These are phyloP conservation scores for Lasiommata megera DNA, from an alignment of 2,888 invertebrate species.

Conservation along the genomic window DNA sequence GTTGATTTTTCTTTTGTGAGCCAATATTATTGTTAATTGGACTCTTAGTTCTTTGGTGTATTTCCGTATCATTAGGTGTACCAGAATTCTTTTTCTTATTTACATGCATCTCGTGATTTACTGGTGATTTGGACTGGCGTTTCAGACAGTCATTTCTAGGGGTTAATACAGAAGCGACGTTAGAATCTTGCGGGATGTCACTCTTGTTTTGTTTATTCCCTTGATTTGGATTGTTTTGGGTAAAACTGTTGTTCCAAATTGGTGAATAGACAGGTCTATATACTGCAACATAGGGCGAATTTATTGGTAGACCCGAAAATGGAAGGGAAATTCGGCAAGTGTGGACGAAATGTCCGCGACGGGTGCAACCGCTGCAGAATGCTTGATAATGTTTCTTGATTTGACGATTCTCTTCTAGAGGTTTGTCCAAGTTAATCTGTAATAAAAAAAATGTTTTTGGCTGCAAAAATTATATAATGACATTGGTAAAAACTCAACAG, in stretches of 20 bases:
- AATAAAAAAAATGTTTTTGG: no score
- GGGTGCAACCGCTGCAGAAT: conserved; percentile 81
- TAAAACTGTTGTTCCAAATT: conserved; percentile 21
- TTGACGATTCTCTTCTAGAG: conserved; percentile 53
- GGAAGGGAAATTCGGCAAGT: conserved; percentile 59
- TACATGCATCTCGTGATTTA: conserved; percentile 50
- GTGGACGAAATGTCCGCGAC: conserved; percentile 76
- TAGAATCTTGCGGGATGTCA: conserved; percentile 36
- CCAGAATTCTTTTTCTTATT: conserved; percentile 54
- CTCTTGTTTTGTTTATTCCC: conserved; percentile 19
- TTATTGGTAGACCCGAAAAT: conserved; percentile 65
- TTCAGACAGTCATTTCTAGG: conserved; percentile 44
- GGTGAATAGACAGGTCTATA: conserved; percentile 48
- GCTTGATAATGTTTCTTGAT: conserved; percentile 54
- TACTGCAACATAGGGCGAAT: conserved; percentile 58
- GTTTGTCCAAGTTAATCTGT: conserved; percentile 70
- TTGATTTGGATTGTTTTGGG: conserved; percentile 18
- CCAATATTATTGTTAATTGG: conserved; percentile 30
- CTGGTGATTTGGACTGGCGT: conserved; percentile 66
- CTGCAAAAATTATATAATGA: no score
- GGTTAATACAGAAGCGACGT: conserved; percentile 26
- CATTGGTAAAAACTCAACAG: no score
- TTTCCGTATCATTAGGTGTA: conserved; percentile 37
- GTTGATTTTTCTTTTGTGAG: conserved; percentile 40
- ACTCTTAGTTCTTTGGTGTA: conserved; percentile 34